A percentile compares a stretch with the other conserved stretches of the same genome.
phyloP scores from a whole-genome alignment of 1,140 invertebrate species.

The Parasteatoda tepidariorum region DNA sequence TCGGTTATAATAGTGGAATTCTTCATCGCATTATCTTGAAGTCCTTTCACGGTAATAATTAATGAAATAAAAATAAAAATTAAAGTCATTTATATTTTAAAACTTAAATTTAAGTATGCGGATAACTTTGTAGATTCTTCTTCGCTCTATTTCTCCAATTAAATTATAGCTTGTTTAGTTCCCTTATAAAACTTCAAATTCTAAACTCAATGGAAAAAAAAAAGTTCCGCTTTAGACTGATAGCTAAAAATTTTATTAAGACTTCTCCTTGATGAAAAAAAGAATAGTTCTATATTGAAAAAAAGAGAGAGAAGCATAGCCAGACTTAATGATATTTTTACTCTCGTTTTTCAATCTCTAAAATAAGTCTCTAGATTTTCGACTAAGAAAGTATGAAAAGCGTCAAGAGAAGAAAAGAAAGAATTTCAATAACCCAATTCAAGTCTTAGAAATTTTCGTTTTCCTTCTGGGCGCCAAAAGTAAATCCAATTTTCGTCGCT shows the following conservation, averaged over 20 bases:
- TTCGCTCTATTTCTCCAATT: too few species aligned
- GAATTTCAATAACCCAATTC: neutral
- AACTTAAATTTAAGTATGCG: too few species aligned
- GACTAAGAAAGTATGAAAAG: neutral
- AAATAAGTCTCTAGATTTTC: neutral
- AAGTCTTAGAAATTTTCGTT: neutral
- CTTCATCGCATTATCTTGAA: too few species aligned
- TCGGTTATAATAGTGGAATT: too few species aligned
- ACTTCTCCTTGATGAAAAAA: neutral
- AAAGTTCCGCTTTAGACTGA: too few species aligned
- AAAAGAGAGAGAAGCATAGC: neutral
- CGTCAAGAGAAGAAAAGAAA: neutral
- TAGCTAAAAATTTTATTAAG: neutral
- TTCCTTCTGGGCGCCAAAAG: neutral
- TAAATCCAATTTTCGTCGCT: neutral
- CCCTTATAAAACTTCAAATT: too few species aligned
- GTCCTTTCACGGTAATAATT: too few species aligned
- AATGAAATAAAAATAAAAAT: too few species aligned
- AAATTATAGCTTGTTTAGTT: neutral
- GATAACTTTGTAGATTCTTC: too few species aligned
- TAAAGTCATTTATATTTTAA: too few species aligned
- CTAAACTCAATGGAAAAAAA: too few species aligned
- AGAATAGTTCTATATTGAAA: neutral
- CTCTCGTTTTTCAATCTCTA: neutral
- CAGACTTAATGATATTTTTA: neutral